These are phyloP conservation scores for Augochlora pura DNA, from an alignment of 1,140 invertebrate genomes.

Conservation along the genomic window DNA sequence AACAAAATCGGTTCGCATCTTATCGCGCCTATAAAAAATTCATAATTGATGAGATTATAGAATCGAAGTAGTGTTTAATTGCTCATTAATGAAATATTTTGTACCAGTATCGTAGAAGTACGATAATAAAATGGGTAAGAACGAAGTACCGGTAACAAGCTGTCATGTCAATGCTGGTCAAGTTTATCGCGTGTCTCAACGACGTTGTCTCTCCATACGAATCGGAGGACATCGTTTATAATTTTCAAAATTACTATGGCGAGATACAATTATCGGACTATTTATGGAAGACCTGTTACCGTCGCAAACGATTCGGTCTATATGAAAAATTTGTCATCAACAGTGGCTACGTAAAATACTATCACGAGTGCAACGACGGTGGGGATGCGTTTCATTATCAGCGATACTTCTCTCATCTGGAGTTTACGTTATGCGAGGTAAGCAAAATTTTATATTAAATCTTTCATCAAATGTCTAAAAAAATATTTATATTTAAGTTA, in stretches of 20 bases:
- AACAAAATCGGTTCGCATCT: not conserved
- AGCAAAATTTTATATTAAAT: not conserved
- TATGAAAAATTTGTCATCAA: constrained; percentile 40
- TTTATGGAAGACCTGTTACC: constrained; percentile 23
- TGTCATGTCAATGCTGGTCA: constrained; percentile 42
- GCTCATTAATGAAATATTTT: constrained; percentile 34
- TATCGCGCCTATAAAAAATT: constrained; percentile 13
- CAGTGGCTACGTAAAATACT: constrained; percentile 30
- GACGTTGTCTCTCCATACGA: constrained; percentile 33
- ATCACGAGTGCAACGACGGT: constrained; percentile 9
- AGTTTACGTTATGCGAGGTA: constrained; percentile 27
- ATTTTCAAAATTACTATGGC: constrained; percentile 32
- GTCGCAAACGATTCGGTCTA: constrained; percentile 25
- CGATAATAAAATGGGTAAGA: constrained; percentile 47
- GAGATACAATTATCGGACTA: constrained; percentile 20
- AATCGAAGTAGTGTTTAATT: not conserved
- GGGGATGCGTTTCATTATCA: constrained; percentile 31
- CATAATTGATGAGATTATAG: not conserved
- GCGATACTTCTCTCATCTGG: constrained; percentile 24
- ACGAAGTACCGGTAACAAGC: constrained; percentile 10
- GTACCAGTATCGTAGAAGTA: constrained; percentile 28
- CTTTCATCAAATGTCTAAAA: no score
- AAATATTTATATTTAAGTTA: no score
- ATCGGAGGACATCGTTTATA: constrained; percentile 46
- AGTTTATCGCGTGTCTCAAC: constrained; percentile 19